Percentiles rank a stretch among this genome's conserved stretches.
These are phyloP conservation scores for Drosophila lacicola DNA, from an alignment of 2,888 invertebrate species.

Conservation along the genomic window DNA sequence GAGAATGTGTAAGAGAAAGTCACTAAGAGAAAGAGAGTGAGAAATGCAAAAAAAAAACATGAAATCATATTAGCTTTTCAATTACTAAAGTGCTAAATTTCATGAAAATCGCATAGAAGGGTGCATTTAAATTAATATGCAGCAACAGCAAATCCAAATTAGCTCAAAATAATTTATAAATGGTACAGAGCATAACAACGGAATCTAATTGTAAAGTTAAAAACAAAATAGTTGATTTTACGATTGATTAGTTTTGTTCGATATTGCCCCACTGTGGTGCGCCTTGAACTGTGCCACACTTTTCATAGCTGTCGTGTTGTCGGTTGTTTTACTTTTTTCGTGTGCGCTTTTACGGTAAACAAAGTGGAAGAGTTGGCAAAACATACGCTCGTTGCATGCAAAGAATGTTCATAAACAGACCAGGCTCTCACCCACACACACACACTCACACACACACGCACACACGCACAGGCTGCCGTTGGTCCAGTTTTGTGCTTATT, in stretches of 20 bases:
- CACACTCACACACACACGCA: no score
- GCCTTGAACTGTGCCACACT: slow-evolving; percentile 40
- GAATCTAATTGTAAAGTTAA: no score
- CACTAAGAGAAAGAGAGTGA: neutral
- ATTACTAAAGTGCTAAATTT: neutral
- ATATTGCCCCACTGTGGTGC: slow-evolving; percentile 34
- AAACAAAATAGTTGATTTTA: neutral
- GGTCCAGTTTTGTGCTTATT: slow-evolving; percentile 40
- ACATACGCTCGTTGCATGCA: slow-evolving; percentile 68
- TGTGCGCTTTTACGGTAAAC: slow-evolving; percentile 62
- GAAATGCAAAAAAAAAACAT: neutral
- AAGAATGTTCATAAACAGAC: slow-evolving; percentile 58
- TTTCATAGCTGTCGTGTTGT: slow-evolving; percentile 42
- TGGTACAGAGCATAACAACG: no score
- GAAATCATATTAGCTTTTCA: neutral
- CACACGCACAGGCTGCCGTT: slow-evolving; percentile 1
- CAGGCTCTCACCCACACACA: no score
- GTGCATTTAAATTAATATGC: neutral
- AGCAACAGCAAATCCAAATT: no score
- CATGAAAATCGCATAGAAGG: neutral
- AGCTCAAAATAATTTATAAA: no score
- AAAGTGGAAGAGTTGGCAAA: slow-evolving; percentile 67
- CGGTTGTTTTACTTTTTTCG: slow-evolving; percentile 37
- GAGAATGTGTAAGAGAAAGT: no score
- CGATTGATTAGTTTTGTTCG: neutral